Conservation (phyloP, 2,888 invertebrate species). For the Acrobasis suavella region DNA sequence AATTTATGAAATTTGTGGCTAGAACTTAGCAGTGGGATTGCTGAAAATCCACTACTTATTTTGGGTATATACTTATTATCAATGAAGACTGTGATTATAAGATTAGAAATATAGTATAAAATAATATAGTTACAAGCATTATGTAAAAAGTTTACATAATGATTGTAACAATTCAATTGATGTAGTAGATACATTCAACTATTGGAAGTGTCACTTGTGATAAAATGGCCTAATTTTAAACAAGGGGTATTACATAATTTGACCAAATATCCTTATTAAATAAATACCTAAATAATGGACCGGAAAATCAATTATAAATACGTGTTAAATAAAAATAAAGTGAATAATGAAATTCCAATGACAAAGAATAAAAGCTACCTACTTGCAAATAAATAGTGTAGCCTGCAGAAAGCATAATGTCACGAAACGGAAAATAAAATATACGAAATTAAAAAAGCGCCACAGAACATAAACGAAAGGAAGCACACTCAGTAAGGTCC, state of each 20-base stretch:
- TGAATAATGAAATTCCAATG: conserved; percentile 2
- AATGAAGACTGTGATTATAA: too few relatives aligned
- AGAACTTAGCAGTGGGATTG: neutral
- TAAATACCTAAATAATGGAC: neutral
- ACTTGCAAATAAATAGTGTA: conserved; percentile 29
- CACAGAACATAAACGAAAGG: conserved; percentile 41
- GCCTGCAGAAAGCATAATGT: conserved; percentile 43
- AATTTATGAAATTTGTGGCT: neutral
- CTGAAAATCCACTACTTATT: neutral
- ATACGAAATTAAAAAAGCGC: neutral
- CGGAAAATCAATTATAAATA: neutral
- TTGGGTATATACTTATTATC: neutral
- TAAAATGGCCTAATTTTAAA: too few relatives aligned
- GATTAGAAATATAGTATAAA: too few relatives aligned
- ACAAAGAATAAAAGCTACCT: neutral
- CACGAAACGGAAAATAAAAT: conserved; percentile 39
- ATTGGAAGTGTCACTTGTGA: too few relatives aligned
- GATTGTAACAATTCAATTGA: too few relatives aligned
- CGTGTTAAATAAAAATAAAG: conserved; percentile 30
- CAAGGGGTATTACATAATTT: neutral
- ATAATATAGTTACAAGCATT: too few relatives aligned
- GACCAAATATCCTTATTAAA: neutral
- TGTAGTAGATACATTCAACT: too few relatives aligned
- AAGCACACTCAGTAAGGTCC: conserved; percentile 44
- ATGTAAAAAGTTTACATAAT: too few relatives aligned